phyloP scores from a whole-genome alignment of 1,140 invertebrate species.

The Drosophila sulfurigaster region DNA sequence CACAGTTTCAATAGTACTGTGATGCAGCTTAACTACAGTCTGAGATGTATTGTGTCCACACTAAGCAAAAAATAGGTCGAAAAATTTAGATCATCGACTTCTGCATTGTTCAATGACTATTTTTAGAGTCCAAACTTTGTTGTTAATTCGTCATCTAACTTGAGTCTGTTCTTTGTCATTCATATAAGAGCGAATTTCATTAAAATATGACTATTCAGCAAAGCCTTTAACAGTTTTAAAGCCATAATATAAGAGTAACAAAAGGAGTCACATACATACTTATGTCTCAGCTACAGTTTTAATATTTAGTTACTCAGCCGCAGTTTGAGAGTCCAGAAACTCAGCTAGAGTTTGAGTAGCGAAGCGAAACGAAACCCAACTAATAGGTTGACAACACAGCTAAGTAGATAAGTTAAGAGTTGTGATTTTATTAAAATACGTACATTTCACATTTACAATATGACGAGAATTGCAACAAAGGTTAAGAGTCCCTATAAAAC shows the following conservation, averaged over 20 bases:
- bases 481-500: conserved; percentile 62
- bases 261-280: background rate
- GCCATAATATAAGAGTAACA: too few species aligned
- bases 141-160: too few species aligned
- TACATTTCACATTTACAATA: conserved; percentile 80
- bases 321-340: background rate
- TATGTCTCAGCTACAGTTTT: background rate
- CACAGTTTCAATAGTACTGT: background rate
- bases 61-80: background rate
- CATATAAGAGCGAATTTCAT: too few species aligned
- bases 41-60: background rate
- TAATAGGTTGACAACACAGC: background rate
- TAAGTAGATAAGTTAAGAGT: conserved; percentile 59
- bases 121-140: too few species aligned
- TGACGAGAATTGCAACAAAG: conserved; percentile 82
- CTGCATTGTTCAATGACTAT: too few species aligned
- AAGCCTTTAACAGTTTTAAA: too few species aligned
- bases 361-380: background rate
- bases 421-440: conserved; percentile 78
- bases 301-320: background rate
- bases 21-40: background rate
- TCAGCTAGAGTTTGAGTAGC: background rate
- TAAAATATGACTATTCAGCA: too few species aligned
- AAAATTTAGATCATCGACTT: background rate
- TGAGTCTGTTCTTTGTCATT: too few species aligned